Percentiles rank a stretch among this genome's conserved stretches.
These are phyloP conservation scores for Haemorhous mexicanus DNA, from an alignment of 2,113 vertebrate species.

Conservation along the genomic window DNA sequence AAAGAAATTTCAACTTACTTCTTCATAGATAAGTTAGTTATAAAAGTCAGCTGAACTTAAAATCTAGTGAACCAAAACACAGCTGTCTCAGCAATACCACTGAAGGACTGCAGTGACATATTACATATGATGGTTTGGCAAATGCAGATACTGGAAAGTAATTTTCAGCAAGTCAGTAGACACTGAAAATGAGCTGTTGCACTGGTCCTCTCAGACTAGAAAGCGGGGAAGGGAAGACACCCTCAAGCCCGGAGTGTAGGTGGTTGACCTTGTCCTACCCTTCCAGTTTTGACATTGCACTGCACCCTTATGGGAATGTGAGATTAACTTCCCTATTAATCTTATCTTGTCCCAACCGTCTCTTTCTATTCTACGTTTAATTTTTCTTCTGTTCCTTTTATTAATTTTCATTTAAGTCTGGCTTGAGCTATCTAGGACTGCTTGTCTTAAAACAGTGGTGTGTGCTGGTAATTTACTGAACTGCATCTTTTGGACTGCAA, in stretches of 20 bases:
- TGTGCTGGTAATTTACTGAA: neutral
- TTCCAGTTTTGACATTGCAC: neutral
- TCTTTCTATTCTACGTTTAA: neutral
- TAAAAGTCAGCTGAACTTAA: neutral
- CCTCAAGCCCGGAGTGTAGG: neutral
- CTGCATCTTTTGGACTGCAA: neutral
- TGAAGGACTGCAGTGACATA: neutral
- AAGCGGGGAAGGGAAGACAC: neutral
- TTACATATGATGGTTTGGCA: neutral
- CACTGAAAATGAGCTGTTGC: neutral
- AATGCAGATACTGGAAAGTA: neutral
- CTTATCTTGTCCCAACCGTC: neutral
- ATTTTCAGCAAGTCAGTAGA: neutral
- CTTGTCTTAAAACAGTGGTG: neutral
- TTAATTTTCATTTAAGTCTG: neutral
- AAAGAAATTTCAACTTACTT: neutral
- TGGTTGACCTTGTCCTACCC: neutral
- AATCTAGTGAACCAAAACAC: neutral
- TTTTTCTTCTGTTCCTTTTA: neutral
- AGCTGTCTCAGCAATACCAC: neutral
- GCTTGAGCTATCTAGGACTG: neutral
- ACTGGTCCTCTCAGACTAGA: neutral
- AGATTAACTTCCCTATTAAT: neutral
- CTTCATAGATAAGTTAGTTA: neutral
- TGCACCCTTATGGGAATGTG: neutral